Evolutionary conservation across 2,113 vertebrate genomes (phyloP), one percentile per base, ranked within the genome.

Genomic region (Elaphurus davidianus): DNA sequence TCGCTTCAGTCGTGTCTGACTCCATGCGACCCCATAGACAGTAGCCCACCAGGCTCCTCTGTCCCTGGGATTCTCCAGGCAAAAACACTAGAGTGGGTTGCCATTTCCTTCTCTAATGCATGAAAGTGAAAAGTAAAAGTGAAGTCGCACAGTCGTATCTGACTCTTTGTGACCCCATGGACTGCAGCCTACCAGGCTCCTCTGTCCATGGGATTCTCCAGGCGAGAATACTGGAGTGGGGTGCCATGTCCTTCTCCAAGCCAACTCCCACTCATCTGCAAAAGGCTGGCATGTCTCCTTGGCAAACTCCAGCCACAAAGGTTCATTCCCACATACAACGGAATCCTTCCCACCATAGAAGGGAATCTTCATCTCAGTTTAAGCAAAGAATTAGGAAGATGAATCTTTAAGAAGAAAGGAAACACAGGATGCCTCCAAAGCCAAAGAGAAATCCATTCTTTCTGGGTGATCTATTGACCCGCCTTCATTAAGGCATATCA

Each of bases 301-400:
- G 47, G 33, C 47, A 90, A 81, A 52, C 10, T 91, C 33, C 79
- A 43, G 45, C 30, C 62, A 17, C 23, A 19, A 16, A 45, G 7
- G 11, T 71, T 21, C 23, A 5, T 16, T 59, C 25, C 33, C 11
- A 89, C 33, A 23, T 13, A 47, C 33, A 36, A 7, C 33, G 76
- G 57, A 50, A n/a, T 30, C 19, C 43, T 27, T 76, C 40, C 33
- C 30, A 27, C 10, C 14, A 36, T 23, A 27, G 23, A 85, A 82
- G 62, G 27, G 27, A 14, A 76, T 81, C 67, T 94, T 83, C 43
- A 43, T 91, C n/a, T 85, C 21, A 9, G 28, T 13, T 17, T 64
- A 62, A 59, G 12, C 76, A 55, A 88, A 96, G 88, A 91, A 90
- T 74, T 33, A 60, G 76, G 79, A 84, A 91, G 67, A 47, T 91